Base-by-base conservation (phyloP, 2,797 vertebrate genomes). In the Pipistrellus nathusii region DNA sequence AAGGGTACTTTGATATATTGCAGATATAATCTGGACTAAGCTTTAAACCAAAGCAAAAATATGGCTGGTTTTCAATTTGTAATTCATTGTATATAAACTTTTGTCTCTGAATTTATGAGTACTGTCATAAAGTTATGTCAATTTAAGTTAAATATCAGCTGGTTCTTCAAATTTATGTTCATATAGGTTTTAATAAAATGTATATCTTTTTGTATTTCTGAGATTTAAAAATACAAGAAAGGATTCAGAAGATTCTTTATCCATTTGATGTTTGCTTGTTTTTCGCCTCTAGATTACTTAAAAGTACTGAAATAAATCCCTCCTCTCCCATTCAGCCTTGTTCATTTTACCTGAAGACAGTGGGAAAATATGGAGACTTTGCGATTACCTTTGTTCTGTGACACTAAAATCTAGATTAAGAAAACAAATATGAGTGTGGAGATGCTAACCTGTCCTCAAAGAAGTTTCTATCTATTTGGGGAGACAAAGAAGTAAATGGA, bases 21-120 rank as follows among this genome's bases (percentile, higher is more conserved):
- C 10, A 81, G 4, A 44, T 82, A 77, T 46, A 51, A 64, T 66
- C 46, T 41, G 48, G 66, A n/a, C 20, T 46, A 48, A 73, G 21
- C n/a, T 90, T 92, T 84, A 69, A 66, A 80, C 35, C 66, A 80
- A 73, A 91, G 48, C 10, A 88, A 23, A 25, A 78, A 23, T 87
- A 35, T 75, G 18, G 32, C 59, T 91, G 8, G 4, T 6, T 85
- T 90, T 82, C 27, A 82, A 5, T 72, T 77, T 8, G 46, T 32
- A 75, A 27, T 32, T 51, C 18, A 71, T 3, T 81, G 12, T 85
- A n/a, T 30, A 51, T 51, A 64, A 82, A 71, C 23, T 68, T 57
- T 21, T 44, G 7, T 75, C 66, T 84, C 32, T 88, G 53, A 85
- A 51, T 71, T 88, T 11, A 57, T 27, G 46, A 82, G 15, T 6